Base-by-base conservation (phyloP, 1,140 invertebrate species). In the Drosophila truncata region DNA sequence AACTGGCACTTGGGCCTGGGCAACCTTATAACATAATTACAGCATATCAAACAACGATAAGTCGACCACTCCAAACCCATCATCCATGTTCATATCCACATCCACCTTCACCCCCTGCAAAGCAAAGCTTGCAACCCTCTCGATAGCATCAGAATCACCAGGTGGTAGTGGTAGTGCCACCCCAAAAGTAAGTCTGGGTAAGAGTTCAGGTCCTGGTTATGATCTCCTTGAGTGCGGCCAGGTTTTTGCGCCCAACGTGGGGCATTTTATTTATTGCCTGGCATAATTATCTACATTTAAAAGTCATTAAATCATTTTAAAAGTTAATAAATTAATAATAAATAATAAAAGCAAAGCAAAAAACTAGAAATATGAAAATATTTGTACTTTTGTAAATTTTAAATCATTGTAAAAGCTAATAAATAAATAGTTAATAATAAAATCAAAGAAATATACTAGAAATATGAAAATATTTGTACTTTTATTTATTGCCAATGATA, bases 11-110 rank as follows among this genome's bases (percentile, higher is more conserved):
- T 88, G 71, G 63, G 61, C 33, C 20, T 58, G 70, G 75, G 71
- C 66, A 81, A 90, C 69, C 74, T 88, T 90, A 90, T 90, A 90
- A 88, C 85, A 90, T 88, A 88, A 88, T 88, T 85, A 88, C 74
- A 75, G 78, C 78, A 90, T 79, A 88, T 90, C 81, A 90, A 88
- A 84, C 85, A 81, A 55, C 77, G 73, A 76, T 82, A 81, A 79
- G 77, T 61, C 66, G 50, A 50, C 61, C 63, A 33, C 39, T 37
- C 46, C 29, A 42, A 3, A 42, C 2, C 23, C n/a, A n/a, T n/a
- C n/a, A n/a, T n/a, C n/a, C n/a, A n/a, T n/a, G n/a, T n/a, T n/a
- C n/a, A n/a, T n/a, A n/a, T n/a, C n/a, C n/a, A n/a, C n/a, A n/a
- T n/a, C 10, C 33, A 6, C 25, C 11, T 31, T 25, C 27, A 16